These are phyloP conservation scores for Ibidorhyncha struthersii DNA, from an alignment of 2,113 vertebrate species.

Conservation along the genomic window DNA sequence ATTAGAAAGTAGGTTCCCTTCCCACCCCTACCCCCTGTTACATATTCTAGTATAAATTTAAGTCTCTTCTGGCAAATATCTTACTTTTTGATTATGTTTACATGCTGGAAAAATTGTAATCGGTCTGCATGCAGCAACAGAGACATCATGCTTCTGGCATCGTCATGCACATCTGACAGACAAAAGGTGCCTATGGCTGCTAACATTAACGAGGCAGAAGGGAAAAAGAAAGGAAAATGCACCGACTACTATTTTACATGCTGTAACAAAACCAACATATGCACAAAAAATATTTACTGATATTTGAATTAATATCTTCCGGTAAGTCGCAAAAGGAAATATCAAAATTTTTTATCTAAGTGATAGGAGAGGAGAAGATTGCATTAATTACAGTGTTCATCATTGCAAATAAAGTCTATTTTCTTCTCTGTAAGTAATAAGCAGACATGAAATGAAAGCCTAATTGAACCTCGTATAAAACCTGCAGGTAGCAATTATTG, in stretches of 20 bases:
- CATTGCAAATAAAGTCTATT: constrained; percentile 46
- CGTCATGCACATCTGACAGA: background rate
- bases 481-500: constrained; percentile 65
- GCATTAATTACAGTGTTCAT: constrained; percentile 46
- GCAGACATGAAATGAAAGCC: constrained; percentile 58
- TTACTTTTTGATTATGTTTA: constrained; percentile 33
- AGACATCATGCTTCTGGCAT: constrained; percentile 14
- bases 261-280: background rate
- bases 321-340: constrained; percentile 3
- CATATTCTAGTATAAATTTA: background rate
- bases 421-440: constrained; percentile 52
- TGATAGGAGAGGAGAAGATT: constrained; percentile 23
- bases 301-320: constrained; percentile 9
- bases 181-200: background rate
- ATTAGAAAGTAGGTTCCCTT: constrained; percentile 2
- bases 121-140: constrained; percentile 9
- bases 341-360: background rate
- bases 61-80: constrained; percentile 47
- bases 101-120: background rate
- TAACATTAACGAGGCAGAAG: constrained; percentile 3
- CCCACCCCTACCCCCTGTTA: background rate
- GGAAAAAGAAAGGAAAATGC: background rate
- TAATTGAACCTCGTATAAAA: constrained; percentile 66
- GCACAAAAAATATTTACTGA: background rate
- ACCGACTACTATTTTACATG: constrained; percentile 13